Evolutionary conservation across 2,113 vertebrate genomes (phyloP), one percentile per base, ranked within the genome.

Genomic region (Tauraco erythrolophus): DNA sequence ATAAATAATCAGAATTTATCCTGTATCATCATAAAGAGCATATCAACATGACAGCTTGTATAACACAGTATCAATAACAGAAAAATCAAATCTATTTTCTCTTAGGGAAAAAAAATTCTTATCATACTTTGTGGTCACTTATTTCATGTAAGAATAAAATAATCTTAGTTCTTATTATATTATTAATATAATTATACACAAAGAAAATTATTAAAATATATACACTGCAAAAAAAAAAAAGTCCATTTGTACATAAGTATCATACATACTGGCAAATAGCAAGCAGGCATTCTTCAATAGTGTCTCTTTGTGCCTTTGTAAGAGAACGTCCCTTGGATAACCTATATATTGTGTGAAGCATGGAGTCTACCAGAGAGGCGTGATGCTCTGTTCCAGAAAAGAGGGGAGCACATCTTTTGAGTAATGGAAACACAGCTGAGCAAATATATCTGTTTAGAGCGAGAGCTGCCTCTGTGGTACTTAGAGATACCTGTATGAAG

Each of bases 241-340:
- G 17, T 41, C 41, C 41, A 7, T 35, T 48, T 75, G 27, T 30
- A 65, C 8, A 21, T 4, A 51, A 19, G 10, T 61, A 31, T 50
- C 14, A 85, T 93, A 94, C 99, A 96, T 98, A 99, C 99, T 99
- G 99, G 98, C 99, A 99, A 84, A 99, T 98, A 60, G 99, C 98
- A 78, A 99, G 99, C 92, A 99, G 97, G 84, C 99, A 99, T 95
- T 99, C 99, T 97, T 99, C 99, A 61, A 99, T 99, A 48, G 99
- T 99, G 54, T 99, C 99, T 90, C 99, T 98, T 89, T 99, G 99
- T 33, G 99, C 99, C 97, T 99, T 99, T 58, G 99, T 99, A 96
- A 99, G 99, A 6, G 99, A 99, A 2, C 99, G 99, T 43, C 99
- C 99, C 88, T 99, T 99, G 96, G 99, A 99, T 30, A 99, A 98